Evolutionary conservation across 1,140 invertebrate species (phyloP).

Genomic region (Batillaria attramentaria): DNA sequence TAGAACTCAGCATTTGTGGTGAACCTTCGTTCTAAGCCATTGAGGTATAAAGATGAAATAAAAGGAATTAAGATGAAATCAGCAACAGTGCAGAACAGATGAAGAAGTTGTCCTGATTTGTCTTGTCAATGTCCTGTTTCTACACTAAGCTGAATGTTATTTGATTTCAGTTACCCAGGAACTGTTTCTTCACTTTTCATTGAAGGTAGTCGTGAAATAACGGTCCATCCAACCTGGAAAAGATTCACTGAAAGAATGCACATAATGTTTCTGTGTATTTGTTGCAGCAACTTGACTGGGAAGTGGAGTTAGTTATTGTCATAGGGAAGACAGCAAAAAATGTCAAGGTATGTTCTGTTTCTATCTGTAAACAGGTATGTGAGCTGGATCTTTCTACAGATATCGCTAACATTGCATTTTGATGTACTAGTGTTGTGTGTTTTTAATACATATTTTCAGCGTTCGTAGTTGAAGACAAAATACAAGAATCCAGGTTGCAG

Average conservation of each 20-base stretch:
- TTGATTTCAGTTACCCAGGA: not conserved
- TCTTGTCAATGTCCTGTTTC: not conserved
- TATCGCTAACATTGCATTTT: not conserved
- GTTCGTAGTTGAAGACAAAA: not conserved
- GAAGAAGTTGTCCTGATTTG: not conserved
- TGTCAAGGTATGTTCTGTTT: slow-evolving; percentile 73
- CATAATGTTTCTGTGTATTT: not conserved
- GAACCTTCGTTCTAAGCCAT: no score
- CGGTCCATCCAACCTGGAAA: not conserved
- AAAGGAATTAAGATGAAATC: no score
- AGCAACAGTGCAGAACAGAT: no score
- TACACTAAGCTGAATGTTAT: not conserved
- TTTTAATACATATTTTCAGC: not conserved
- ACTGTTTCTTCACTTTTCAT: not conserved
- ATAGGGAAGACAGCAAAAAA: slow-evolving; percentile 85
- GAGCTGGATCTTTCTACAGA: not conserved
- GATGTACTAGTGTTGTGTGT: not conserved
- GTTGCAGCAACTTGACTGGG: slow-evolving; percentile 88
- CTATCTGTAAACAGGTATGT: not conserved
- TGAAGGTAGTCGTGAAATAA: not conserved
- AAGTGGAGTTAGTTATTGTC: slow-evolving; percentile 88
- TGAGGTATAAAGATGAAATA: no score
- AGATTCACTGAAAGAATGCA: not conserved
- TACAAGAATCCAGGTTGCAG: not conserved
- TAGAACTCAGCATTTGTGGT: no score